Percentiles rank a stretch among this genome's conserved stretches.
Conservation (phyloP, 2,797 vertebrate species). For the Phrynocephalus vlangalii region DNA sequence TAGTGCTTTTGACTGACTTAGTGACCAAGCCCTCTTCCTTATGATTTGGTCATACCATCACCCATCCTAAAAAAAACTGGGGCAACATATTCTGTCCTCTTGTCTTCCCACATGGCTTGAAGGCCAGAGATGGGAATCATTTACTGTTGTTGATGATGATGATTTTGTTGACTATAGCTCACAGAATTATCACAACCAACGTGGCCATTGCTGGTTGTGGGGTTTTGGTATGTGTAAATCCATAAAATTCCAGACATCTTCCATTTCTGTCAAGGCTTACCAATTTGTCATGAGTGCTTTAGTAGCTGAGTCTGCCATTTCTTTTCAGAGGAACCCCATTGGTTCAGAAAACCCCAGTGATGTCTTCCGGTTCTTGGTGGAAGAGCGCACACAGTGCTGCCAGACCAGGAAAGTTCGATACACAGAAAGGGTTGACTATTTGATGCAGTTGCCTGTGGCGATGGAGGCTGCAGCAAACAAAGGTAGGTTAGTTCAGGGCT, state of each 20-base stretch:
- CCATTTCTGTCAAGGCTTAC: no score
- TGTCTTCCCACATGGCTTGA: background rate
- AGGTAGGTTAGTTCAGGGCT: slow-evolving; percentile 77
- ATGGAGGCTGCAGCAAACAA: slow-evolving; percentile 94
- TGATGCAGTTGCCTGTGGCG: slow-evolving; percentile 94
- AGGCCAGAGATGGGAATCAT: no score
- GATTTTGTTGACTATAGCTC: no score
- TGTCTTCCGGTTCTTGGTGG: slow-evolving; percentile 94
- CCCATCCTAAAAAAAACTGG: background rate
- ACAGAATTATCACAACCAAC: no score
- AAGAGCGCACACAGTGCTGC: slow-evolving; percentile 95
- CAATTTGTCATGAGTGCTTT: fast-evolving
- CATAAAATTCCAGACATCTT: no score
- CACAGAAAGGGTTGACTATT: slow-evolving; percentile 91
- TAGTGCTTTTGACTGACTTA: background rate
- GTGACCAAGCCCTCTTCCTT: background rate
- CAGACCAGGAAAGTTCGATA: slow-evolving; percentile 95
- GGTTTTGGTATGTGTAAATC: no score
- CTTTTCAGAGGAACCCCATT: slow-evolving; percentile 89
- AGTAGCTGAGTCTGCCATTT: background rate
- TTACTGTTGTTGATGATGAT: no score
- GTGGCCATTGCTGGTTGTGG: no score
- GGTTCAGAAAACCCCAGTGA: slow-evolving; percentile 95
- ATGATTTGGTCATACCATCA: background rate
- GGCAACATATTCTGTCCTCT: background rate